Conservation (phyloP, 92 coral and sea anemone genomes). For the Palythoa caribaeorum region DNA sequence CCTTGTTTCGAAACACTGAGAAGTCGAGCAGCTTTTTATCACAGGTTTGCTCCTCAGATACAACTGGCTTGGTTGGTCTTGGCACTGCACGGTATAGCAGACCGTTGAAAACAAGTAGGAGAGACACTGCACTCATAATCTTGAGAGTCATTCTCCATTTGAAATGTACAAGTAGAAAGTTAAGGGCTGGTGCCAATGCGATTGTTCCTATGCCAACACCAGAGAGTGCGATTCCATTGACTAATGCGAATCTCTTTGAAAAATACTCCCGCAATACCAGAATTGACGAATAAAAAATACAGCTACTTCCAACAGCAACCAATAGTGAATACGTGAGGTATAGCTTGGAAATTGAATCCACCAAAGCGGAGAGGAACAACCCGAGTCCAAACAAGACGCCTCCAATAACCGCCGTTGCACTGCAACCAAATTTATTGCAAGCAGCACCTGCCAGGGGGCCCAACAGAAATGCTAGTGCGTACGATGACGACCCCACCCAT, state of each 20-base stretch:
- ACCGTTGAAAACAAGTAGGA: constrained; percentile 67
- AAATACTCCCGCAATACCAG: constrained; percentile 75
- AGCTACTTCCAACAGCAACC: constrained; percentile 77
- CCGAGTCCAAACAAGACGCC: constrained; percentile 69
- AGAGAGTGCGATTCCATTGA: constrained; percentile 88
- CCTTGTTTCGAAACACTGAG: constrained; percentile 82
- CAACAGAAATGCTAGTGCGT: constrained; percentile 71
- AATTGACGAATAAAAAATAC: constrained; percentile 73
- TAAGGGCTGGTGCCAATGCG: constrained; percentile 77
- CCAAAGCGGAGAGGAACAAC: constrained; percentile 73
- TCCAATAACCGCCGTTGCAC: constrained; percentile 68
- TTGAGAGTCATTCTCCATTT: constrained; percentile 84
- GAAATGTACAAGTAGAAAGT: constrained; percentile 67
- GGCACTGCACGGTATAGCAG: constrained; percentile 70
- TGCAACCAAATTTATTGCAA: constrained; percentile 72
- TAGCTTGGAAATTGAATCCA: constrained; percentile 59
- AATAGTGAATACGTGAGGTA: constrained; percentile 80
- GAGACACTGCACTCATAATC: constrained; percentile 73
- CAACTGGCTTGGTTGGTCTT: constrained; percentile 53
- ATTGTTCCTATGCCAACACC: constrained; percentile 94
- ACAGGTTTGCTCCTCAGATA: constrained; percentile 20
- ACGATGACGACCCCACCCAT: constrained; percentile 85
- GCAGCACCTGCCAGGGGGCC: constrained; percentile 73
- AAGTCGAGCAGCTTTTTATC: constrained; percentile 52
- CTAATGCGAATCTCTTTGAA: constrained; percentile 71